These are phyloP conservation scores for Drosophila mauritiana DNA, from an alignment of 1,140 invertebrate species.

Conservation along the genomic window DNA sequence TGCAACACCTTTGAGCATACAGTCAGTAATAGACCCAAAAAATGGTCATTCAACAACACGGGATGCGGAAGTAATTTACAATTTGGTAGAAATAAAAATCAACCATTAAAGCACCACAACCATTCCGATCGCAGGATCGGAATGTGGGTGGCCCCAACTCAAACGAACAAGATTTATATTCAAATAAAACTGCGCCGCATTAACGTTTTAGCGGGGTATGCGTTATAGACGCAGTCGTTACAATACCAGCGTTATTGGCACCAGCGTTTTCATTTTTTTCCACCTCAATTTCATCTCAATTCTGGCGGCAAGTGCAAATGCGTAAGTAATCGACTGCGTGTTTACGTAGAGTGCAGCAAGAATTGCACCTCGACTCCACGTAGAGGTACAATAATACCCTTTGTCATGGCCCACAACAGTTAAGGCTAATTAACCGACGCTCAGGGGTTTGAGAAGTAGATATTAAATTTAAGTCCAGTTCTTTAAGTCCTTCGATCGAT, in stretches of 20 bases:
- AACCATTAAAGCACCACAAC: constrained; percentile 56
- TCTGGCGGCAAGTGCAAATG: constrained; percentile 25
- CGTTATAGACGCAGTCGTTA: background rate
- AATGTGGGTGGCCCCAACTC: constrained; percentile 68
- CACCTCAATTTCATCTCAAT: constrained; percentile 46
- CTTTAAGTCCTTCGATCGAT: no score
- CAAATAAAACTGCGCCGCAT: constrained; percentile 75
- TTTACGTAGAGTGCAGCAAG: no score
- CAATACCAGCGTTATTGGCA: constrained; percentile 71
- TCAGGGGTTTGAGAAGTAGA: no score
- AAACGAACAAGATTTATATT: constrained; percentile 83
- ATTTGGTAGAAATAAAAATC: constrained; percentile 62
- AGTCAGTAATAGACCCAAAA: constrained; percentile 28
- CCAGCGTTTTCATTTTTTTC: constrained; percentile 60
- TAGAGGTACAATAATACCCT: no score
- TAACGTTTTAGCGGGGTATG: constrained; percentile 53
- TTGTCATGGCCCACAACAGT: no score
- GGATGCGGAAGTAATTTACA: constrained; percentile 79
- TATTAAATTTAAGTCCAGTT: no score
- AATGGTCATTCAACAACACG: constrained; percentile 68
- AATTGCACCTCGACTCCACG: no score
- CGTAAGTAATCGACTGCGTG: background rate
- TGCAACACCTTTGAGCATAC: constrained; percentile 64
- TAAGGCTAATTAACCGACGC: no score
- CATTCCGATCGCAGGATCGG: constrained; percentile 44